These are phyloP conservation scores for Scomber japonicus DNA, from an alignment of 2,113 vertebrate species.

Conservation along the genomic window DNA sequence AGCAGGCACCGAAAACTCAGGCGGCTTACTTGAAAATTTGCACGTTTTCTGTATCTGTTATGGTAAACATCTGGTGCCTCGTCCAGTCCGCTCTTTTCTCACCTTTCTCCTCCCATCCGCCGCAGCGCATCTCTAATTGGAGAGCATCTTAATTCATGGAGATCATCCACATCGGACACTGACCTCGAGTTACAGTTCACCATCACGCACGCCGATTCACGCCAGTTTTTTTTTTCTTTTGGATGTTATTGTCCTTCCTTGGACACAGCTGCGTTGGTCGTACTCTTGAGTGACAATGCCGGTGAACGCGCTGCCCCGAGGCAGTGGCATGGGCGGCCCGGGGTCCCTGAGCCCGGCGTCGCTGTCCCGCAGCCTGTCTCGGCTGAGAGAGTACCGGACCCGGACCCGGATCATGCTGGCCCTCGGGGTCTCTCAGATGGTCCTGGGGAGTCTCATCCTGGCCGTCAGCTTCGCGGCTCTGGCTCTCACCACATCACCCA, in stretches of 20 bases:
- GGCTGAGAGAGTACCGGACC: slow-evolving; percentile 90
- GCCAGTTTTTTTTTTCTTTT: not conserved
- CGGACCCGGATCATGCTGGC: slow-evolving; percentile 94
- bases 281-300: slow-evolving; percentile 76
- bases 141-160: slow-evolving; percentile 67
- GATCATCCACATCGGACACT: slow-evolving; percentile 45
- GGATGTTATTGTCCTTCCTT: slow-evolving; percentile 43
- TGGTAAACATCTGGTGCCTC: slow-evolving; percentile 36
- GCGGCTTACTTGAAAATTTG: not conserved
- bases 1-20: slow-evolving; percentile 27
- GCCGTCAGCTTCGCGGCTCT: slow-evolving; percentile 97
- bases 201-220: not conserved
- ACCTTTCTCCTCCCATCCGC: slow-evolving; percentile 55
- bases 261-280: slow-evolving; percentile 7
- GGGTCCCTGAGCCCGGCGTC: slow-evolving; percentile 89
- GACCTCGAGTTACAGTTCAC: slow-evolving; percentile 34
- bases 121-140: slow-evolving; percentile 60
- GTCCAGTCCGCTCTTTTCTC: slow-evolving; percentile 32
- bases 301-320: slow-evolving; percentile 82
- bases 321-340: slow-evolving; percentile 72
- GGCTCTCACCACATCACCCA: slow-evolving; percentile 96
- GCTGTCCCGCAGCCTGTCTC: slow-evolving; percentile 92
- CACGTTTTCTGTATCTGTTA: not conserved
- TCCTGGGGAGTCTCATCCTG: slow-evolving; percentile 94
- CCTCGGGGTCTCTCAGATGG: slow-evolving; percentile 96